phyloP scores from a whole-genome alignment of 2,888 invertebrate species.

The Frankliniella intonsa region DNA sequence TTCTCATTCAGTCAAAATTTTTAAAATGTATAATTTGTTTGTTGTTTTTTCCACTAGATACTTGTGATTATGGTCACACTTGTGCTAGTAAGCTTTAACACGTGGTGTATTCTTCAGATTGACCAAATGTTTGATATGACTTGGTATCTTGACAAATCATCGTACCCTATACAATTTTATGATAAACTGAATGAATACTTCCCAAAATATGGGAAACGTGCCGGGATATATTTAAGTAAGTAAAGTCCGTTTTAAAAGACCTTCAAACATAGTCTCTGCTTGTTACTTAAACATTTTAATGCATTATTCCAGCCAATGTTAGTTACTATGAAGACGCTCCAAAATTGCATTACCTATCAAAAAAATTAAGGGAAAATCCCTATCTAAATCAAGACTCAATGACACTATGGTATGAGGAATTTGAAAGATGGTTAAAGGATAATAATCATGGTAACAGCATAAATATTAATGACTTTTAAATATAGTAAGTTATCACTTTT shows the following conservation, averaged over 20 bases:
- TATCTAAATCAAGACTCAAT: conserved; percentile 43
- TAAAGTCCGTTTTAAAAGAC: conserved; percentile 60
- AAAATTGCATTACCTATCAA: background rate
- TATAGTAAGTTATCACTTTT: background rate
- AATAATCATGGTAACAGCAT: conserved; percentile 55
- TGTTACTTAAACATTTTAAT: background rate
- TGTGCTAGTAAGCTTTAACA: conserved; percentile 57
- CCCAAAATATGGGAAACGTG: conserved; percentile 61
- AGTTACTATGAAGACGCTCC: conserved; percentile 2
- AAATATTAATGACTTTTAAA: conserved; percentile 2
- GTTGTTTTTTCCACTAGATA: conserved; percentile 44
- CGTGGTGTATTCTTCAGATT: conserved; percentile 58
- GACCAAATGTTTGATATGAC: conserved; percentile 73
- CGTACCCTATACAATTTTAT: conserved; percentile 61
- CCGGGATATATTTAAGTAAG: conserved; percentile 61
- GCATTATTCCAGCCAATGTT: background rate
- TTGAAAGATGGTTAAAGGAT: conserved; percentile 56
- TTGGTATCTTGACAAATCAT: conserved; percentile 71
- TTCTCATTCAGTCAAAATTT: conserved; percentile 28
- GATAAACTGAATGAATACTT: conserved; percentile 56
- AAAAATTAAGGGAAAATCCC: background rate
- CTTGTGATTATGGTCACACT: conserved; percentile 58
- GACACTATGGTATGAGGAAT: conserved; percentile 61
- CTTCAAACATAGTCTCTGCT: conserved; percentile 49
- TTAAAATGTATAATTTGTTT: conserved; percentile 27